Evolutionary conservation across 2,113 vertebrate species (phyloP), one percentile per base, ranked within the genome.

Genomic region (Chaetops frenatus): DNA sequence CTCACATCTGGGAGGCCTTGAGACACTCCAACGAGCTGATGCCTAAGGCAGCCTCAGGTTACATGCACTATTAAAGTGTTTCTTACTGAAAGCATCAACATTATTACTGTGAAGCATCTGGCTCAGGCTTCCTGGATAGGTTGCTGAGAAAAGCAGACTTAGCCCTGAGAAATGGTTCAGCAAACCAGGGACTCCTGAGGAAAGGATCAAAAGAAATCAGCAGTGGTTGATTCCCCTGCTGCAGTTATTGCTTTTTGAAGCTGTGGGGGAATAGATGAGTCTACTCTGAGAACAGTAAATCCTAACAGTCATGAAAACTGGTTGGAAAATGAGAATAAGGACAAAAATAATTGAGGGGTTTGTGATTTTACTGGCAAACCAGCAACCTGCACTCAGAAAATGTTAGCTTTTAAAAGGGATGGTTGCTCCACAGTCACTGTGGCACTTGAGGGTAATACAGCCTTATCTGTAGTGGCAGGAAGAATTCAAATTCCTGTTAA

Each of bases 181-280:
- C 31, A 50, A 65, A 58, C 22, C 50, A 90, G 23, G 24, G 20
- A 57, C 48, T 90, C 40, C 90, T 57, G 66, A 40, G 87, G 81
- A 92, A 92, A 93, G 19, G 50, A 95, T 87, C 70, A 96, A 87
- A 54, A 65, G 58, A 90, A 92, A 28, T 48, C 85, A 85, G 58
- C 27, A 69, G 70, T 45, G 31, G 27, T 57, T 69, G 48, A 53
- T 76, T 89, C 38, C 27, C 27, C 31, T 70, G 40, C 72, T 62
- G 47, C 18, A 84, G 47, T 86, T 92, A 66, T 1, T 78, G 40
- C 56, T 56, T 89, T 92, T 65, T 76, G 81, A 93, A 96, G 50
- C 65, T 85, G 28, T 38, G 12, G 14, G 9, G 40, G 33, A 85
- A 64, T 51, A 79, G 35, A 87, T 40, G 13, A 42, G 9, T 60